Base-by-base conservation (phyloP, 2,797 vertebrate species). In the Poecilia velifera region DNA sequence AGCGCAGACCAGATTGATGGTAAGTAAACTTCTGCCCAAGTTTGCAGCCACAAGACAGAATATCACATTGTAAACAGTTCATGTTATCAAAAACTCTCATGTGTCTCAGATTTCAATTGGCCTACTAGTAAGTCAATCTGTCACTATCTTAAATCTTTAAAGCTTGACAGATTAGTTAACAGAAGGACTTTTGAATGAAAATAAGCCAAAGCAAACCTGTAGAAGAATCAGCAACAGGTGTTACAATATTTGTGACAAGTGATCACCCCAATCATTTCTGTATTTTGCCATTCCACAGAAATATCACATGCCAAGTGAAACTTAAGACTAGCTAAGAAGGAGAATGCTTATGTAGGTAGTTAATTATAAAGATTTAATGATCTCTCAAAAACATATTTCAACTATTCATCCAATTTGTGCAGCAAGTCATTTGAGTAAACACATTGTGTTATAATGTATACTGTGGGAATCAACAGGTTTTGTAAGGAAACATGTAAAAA, bases 1-100 rank as follows among this genome's bases (percentile, higher is more conserved):
- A 93, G 74, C 76, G 66, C 90, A 86, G 96, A 96, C 92, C 95
- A 96, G 94, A 59, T 96, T 85, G 96, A 96, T 0, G 95, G 96
- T 96, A 84, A 92, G 94, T 85, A 84, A 68, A 77, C 3, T n/a
- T 74, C 3, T 74, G 72, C 79, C 74, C 46, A 72, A 59, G 36
- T 20, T 72, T 84, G 6, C 20, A 73, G 10, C 22, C 55, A 80
- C 36, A 34, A 76, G 46, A 72, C 74, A 74, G 59, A 51, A 25
- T 31, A 53, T 51, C 47, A 46, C 74, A 62, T 31, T 13, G 43
- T 31, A 84, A 9, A 45, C n/a, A 79, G 41, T 7, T 28, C 14
- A 55, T 39, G 28, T 34, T 34, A 36, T 34, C 22, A 74, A 55
- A 76, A 86, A 45, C 43, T 46, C 28, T 55, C 2, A 7, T n/a